Conservation (phyloP, 2,797 vertebrate genomes). For the Tadarida brasiliensis region DNA sequence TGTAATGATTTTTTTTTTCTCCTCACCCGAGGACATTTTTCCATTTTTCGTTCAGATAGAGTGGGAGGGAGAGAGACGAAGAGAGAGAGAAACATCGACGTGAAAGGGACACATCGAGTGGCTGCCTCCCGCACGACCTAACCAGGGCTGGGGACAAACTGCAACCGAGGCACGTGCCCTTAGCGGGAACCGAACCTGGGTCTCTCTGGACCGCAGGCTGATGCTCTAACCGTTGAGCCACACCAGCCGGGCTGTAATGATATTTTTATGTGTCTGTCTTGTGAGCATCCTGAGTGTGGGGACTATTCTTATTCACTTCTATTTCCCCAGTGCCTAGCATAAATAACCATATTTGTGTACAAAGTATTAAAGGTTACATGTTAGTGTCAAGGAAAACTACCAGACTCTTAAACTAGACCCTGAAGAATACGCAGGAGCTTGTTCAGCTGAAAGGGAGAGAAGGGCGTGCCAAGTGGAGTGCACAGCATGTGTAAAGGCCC, state of each 20-base stretch:
- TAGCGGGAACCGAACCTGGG: too few relatives aligned
- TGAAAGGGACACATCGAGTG: too few relatives aligned
- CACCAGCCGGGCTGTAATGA: background rate
- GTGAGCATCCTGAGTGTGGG: background rate
- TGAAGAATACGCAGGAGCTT: background rate
- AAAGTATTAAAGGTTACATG: background rate
- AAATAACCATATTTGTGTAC: background rate
- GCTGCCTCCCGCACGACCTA: too few relatives aligned
- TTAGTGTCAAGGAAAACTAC: background rate
- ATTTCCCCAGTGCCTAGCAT: background rate
- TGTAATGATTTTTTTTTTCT: background rate
- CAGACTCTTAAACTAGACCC: background rate
- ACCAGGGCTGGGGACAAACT: too few relatives aligned
- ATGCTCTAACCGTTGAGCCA: too few relatives aligned
- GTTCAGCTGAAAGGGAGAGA: background rate
- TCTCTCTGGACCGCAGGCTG: too few relatives aligned
- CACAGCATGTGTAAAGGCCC: background rate
- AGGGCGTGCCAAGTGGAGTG: background rate
- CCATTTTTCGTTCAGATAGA: too few relatives aligned
- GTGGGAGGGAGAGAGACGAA: too few relatives aligned
- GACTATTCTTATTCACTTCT: background rate
- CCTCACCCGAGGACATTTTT: too few relatives aligned
- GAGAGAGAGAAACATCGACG: too few relatives aligned
- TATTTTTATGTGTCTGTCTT: background rate
- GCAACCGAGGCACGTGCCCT: too few relatives aligned